These are phyloP conservation scores for Xanthostigma xanthostigma DNA, from an alignment of 2,888 invertebrate species.

Conservation along the genomic window DNA sequence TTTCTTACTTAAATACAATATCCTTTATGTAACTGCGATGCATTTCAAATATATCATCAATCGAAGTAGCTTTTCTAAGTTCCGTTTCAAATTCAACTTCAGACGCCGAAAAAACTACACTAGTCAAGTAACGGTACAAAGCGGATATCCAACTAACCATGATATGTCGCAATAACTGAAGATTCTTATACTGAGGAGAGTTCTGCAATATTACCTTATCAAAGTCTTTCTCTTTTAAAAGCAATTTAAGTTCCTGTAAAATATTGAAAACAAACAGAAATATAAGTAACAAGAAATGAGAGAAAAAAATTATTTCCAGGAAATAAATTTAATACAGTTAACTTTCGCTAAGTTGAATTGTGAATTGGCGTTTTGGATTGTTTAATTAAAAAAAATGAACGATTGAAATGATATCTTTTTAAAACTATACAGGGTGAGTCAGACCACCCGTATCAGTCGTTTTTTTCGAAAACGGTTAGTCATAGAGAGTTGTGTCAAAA, in stretches of 20 bases:
- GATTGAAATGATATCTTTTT: too few relatives aligned
- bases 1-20: conserved; percentile 43
- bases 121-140: conserved; percentile 61
- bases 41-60: conserved; percentile 57
- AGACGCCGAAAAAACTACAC: conserved; percentile 56
- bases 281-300: too few relatives aligned
- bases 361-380: too few relatives aligned
- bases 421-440: too few relatives aligned
- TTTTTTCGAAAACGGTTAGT: too few relatives aligned
- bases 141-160: conserved; percentile 64
- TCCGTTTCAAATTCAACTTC: conserved; percentile 62
- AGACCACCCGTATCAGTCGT: too few relatives aligned
- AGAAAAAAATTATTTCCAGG: not conserved
- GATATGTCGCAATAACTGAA: conserved; percentile 57
- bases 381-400: too few relatives aligned
- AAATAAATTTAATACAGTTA: too few relatives aligned
- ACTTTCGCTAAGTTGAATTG: too few relatives aligned
- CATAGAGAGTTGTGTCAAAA: too few relatives aligned
- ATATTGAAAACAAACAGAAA: not conserved
- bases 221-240: conserved; percentile 32
- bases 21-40: conserved; percentile 63
- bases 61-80: conserved; percentile 42
- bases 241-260: conserved; percentile 42
- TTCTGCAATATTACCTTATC: conserved; percentile 30
- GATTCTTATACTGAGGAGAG: conserved; percentile 52